Conservation (phyloP, 2,113 vertebrate species). For the Paramormyrops kingsleyae region DNA sequence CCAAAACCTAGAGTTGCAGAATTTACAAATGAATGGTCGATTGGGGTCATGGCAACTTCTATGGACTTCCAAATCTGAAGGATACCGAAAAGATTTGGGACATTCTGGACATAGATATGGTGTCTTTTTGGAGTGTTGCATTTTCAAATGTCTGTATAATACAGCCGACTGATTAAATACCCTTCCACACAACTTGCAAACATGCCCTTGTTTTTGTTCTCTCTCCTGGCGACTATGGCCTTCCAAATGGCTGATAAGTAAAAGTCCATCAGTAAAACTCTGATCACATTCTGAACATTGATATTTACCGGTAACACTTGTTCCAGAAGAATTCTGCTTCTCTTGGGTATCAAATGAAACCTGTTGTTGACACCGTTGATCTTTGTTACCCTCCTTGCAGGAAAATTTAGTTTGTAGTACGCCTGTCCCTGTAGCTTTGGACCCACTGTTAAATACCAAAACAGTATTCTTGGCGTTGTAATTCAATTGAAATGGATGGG, state of each 20-base stretch:
- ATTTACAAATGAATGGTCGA: slow-evolving; percentile 48
- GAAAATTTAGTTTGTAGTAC: slow-evolving; percentile 53
- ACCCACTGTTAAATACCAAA: slow-evolving; percentile 43
- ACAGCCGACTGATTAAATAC: slow-evolving; percentile 32
- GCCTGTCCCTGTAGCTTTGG: slow-evolving; percentile 45
- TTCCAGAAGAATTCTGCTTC: slow-evolving; percentile 24
- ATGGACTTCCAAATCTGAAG: slow-evolving; percentile 52
- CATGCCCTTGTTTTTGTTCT: slow-evolving; percentile 22
- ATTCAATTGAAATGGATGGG: slow-evolving; percentile 43
- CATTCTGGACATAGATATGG: slow-evolving; percentile 47
- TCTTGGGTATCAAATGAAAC: slow-evolving; percentile 1
- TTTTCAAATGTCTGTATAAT: slow-evolving; percentile 53
- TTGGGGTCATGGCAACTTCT: slow-evolving; percentile 48
- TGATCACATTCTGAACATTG: slow-evolving; percentile 67
- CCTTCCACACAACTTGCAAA: slow-evolving; percentile 48
- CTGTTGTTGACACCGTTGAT: neutral
- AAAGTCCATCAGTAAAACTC: slow-evolving; percentile 62
- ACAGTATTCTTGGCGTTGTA: slow-evolving; percentile 39
- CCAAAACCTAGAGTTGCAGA: slow-evolving; percentile 50
- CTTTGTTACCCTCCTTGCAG: slow-evolving; percentile 44
- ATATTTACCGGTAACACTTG: slow-evolving; percentile 48
- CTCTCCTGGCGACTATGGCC: slow-evolving; percentile 60
- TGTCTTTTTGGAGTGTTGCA: slow-evolving; percentile 32
- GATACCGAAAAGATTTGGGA: slow-evolving; percentile 28
- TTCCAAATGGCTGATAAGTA: slow-evolving; percentile 67